Evolutionary conservation across 2,888 invertebrate genomes (phyloP).

Genomic region (Ophioninae sp.): DNA sequence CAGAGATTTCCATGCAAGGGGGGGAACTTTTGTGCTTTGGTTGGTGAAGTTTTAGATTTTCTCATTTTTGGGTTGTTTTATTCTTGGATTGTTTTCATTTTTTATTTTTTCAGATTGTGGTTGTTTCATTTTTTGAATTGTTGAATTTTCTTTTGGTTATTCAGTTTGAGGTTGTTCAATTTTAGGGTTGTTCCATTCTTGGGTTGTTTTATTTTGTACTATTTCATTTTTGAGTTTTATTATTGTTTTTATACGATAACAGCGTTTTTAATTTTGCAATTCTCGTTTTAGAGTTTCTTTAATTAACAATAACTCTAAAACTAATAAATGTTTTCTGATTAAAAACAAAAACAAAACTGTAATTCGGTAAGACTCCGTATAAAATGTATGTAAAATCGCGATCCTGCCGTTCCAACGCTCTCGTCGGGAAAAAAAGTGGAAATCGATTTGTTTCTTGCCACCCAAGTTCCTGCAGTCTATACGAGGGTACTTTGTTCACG

Average conservation of each 20-base stretch:
- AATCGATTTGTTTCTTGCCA: neutral
- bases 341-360: neutral
- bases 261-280: too few relatives aligned
- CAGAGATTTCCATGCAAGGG: too few relatives aligned
- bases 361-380: neutral
- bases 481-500: neutral
- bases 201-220: too few relatives aligned
- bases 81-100: neutral
- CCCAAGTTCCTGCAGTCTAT: neutral
- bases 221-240: too few relatives aligned
- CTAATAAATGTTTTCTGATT: neutral
- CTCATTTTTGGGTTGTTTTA: neutral
- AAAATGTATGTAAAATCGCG: neutral
- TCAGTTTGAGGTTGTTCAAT: too few relatives aligned
- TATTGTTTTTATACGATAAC: too few relatives aligned
- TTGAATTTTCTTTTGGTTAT: neutral
- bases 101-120: neutral
- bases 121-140: neutral
- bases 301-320: neutral
- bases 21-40: too few relatives aligned
- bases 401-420: neutral
- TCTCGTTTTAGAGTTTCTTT: neutral
- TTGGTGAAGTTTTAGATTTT: too few relatives aligned
- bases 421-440: neutral
- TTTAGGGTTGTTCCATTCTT: too few relatives aligned